phyloP scores from a whole-genome alignment of 2,888 invertebrate species.

The Andrena marginata region DNA sequence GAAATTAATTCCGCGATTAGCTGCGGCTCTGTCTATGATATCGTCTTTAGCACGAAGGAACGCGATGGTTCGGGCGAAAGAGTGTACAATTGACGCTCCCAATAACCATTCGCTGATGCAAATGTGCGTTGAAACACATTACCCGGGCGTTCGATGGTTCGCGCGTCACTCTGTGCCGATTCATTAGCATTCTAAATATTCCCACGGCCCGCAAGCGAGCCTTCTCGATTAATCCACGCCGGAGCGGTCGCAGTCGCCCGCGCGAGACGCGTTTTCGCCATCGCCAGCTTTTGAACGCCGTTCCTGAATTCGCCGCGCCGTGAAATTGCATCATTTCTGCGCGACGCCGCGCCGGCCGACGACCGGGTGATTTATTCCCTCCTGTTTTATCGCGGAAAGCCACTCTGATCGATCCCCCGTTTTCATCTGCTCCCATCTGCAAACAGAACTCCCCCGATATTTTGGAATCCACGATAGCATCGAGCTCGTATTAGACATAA shows the following conservation, averaged over 20 bases:
- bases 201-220: not conserved
- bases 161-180: not conserved
- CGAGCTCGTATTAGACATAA: not conserved
- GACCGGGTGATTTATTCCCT: no score
- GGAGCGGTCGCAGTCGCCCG: not conserved
- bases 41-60: no score
- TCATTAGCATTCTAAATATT: conserved; percentile 32
- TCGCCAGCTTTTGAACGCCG: not conserved
- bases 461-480: not conserved
- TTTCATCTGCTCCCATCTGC: no score
- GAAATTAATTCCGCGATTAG: no score
- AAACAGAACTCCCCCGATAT: not conserved
- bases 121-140: no score
- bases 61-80: no score
- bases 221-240: not conserved
- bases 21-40: no score
- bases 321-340: conserved; percentile 1
- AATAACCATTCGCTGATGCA: no score
- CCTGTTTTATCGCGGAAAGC: no score
- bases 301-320: not conserved
- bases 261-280: not conserved
- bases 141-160: no score
- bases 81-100: no score
- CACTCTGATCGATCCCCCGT: not conserved
- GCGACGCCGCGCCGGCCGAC: no score